phyloP scores from a whole-genome alignment of 1,140 invertebrate species.

The Zaprionus camerounensis region DNA sequence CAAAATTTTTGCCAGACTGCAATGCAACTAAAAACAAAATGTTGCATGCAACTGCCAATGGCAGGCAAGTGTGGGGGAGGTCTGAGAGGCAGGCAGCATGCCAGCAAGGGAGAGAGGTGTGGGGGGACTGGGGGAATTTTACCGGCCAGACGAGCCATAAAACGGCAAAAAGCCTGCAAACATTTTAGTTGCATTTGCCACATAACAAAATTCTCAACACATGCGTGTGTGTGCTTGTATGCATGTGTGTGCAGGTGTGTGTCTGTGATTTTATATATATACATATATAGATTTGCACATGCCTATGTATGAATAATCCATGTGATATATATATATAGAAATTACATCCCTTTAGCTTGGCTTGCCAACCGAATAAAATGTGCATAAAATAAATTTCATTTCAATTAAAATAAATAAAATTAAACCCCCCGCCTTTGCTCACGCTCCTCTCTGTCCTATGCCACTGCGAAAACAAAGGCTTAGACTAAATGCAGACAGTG shows the following conservation, averaged over 20 bases:
- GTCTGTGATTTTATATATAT: conserved; percentile 17
- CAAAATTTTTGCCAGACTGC: conserved; percentile 79
- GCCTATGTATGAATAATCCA: conserved; percentile 42
- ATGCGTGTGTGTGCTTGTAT: background rate
- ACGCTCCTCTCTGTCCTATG: background rate
- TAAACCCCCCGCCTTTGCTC: background rate
- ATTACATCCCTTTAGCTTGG: conserved; percentile 38
- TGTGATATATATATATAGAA: conserved; percentile 48
- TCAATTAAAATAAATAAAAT: conserved; percentile 83
- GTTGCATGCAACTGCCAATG: conserved; percentile 46
- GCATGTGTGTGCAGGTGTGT: conserved; percentile 24
- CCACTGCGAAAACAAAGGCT: conserved; percentile 59
- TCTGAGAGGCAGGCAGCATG: background rate
- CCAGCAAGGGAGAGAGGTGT: background rate
- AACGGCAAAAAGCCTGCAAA: conserved; percentile 74
- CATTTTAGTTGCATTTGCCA: conserved; percentile 82
- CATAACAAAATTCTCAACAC: conserved; percentile 48
- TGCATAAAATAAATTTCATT: conserved; percentile 81
- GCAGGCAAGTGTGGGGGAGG: conserved; percentile 19
- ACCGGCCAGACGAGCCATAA: conserved; percentile 64
- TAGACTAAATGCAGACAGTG: conserved; percentile 68
- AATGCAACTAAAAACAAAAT: conserved; percentile 54
- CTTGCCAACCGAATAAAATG: conserved; percentile 48
- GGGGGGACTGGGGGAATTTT: background rate
- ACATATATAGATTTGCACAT: background rate